phyloP scores from a whole-genome alignment of 2,113 vertebrate genomes.

The Charina bottae region DNA sequence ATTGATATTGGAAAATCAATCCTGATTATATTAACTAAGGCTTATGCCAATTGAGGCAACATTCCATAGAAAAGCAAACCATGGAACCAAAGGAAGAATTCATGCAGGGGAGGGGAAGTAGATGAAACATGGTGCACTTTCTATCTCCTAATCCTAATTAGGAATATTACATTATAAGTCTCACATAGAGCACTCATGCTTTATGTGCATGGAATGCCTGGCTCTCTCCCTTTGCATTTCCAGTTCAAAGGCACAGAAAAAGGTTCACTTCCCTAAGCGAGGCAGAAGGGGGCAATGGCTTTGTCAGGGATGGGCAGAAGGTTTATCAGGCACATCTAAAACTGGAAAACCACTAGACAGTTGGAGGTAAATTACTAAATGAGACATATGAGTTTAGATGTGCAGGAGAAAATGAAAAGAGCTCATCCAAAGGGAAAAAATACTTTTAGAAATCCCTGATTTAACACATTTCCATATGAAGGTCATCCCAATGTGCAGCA shows the following conservation, averaged over 20 bases:
- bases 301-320: not conserved
- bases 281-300: not conserved
- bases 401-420: not conserved
- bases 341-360: not conserved
- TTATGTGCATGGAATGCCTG: not conserved
- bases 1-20: not conserved
- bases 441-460: not conserved
- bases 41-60: no score
- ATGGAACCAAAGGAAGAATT: not conserved
- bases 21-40: not conserved
- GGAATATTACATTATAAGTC: not conserved
- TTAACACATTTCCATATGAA: not conserved
- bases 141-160: not conserved
- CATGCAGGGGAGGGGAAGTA: not conserved
- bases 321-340: not conserved
- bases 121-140: not conserved
- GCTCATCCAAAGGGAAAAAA: not conserved
- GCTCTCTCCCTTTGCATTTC: not conserved
- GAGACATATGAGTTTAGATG: not conserved
- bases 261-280: not conserved
- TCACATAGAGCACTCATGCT: not conserved
- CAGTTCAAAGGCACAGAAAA: not conserved
- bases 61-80: not conserved
- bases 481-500: not conserved
- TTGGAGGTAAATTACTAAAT: not conserved